Evolutionary conservation across 2,888 invertebrate genomes (phyloP).

Genomic region (Scotopteryx bipunctaria): DNA sequence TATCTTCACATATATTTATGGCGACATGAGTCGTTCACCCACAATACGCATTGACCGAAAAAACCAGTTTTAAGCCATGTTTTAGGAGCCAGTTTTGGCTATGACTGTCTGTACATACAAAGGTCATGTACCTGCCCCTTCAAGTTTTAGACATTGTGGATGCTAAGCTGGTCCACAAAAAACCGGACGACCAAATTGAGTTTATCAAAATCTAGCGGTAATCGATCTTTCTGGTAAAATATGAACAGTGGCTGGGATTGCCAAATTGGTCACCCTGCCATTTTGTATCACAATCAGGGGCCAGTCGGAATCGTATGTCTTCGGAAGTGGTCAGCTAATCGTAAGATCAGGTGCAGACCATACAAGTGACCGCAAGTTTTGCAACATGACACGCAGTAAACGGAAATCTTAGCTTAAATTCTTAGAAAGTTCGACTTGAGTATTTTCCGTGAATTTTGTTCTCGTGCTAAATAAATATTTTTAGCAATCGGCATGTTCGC

Average conservation of each 20-base stretch:
- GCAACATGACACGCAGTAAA: conserved; percentile 5
- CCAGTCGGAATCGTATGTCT: conserved; percentile 13
- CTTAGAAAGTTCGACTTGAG: neutral
- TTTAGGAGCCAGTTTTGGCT: conserved; percentile 17
- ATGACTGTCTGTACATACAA: conserved; percentile 14
- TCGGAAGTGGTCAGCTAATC: conserved; percentile 24
- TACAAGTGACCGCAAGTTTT: conserved; percentile 11
- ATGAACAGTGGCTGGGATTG: too few relatives aligned
- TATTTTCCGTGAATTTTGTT: conserved; percentile 2
- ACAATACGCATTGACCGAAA: conserved; percentile 6
- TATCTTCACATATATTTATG: conserved; percentile 1
- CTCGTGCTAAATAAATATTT: neutral
- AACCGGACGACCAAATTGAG: neutral
- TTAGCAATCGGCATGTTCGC: neutral
- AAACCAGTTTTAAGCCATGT: conserved; percentile 21
- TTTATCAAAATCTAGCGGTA: neutral
- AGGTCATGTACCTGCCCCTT: conserved; percentile 21
- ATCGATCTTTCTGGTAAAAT: too few relatives aligned
- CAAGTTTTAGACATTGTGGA: neutral
- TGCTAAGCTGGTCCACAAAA: too few relatives aligned
- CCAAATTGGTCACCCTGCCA: neutral
- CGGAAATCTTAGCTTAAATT: neutral
- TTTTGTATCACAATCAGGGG: neutral
- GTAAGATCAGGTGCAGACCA: conserved; percentile 22
- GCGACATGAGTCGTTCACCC: conserved; percentile 12